Evolutionary conservation across 1,140 invertebrate genomes (phyloP), one percentile per base, ranked within the genome.

Genomic region (Chironomus striatipennis): DNA sequence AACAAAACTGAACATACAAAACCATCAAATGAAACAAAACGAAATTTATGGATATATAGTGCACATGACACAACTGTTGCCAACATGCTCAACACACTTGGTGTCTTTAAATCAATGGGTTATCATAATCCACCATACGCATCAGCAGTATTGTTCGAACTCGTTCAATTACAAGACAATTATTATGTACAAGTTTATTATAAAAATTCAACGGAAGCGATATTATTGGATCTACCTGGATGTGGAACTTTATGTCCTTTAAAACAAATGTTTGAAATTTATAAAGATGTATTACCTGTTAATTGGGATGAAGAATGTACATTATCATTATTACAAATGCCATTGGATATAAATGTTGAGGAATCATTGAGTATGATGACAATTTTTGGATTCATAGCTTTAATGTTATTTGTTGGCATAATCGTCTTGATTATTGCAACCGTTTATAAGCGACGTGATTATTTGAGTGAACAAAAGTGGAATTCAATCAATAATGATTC

Each of bases 21-120:
- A 2, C 24, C 24, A 34, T 74, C 74, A 0, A 76, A 77, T 74
- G 77, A 78, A 0, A 85, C 86, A 6, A 78, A 87, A 76, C 84
- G 88, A 43, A 92, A 90, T 77, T 76, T 94, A 72, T 88, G 87
- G 78, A 85, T 94, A 21, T 93, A 91, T 78, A 93, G 91, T 78
- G 90, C 85, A 34, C 94, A 97, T 81, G 95, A 97, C 81, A 89
- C 90, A 4, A 96, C 92, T 0, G 80, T 96, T 8, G 89, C 90
- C 0, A 91, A 89, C 77, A 77, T 96, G 42, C 83, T 96, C 5
- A 89, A 89, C 79, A 85, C 89, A 0, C 81, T 96, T 34, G 86
- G 88, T 15, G 77, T 95, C 5, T 96, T 90, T 80, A 87, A 95
- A 74, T 83, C 84, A 74, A 75, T 74, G 72, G 20, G 4, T 0